Evolutionary conservation across 1,140 invertebrate genomes (phyloP).

Genomic region (Hestina assimilis): DNA sequence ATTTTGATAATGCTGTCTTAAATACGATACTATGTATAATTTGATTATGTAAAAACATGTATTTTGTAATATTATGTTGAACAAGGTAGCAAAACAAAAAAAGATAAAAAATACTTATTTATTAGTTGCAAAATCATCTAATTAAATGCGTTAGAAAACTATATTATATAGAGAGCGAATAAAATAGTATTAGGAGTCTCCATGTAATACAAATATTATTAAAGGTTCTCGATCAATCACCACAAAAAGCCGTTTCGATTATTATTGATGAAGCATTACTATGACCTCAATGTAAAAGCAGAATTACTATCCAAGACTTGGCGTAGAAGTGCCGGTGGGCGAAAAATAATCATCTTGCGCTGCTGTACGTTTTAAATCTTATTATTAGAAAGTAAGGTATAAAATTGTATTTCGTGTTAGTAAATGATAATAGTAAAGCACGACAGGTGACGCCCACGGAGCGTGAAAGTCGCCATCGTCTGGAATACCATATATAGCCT

Average conservation of each 20-base stretch:
- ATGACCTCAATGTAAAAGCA: slow-evolving; percentile 17
- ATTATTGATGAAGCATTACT: background rate
- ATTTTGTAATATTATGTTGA: too few relatives aligned
- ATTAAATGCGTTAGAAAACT: too few relatives aligned
- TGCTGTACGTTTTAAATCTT: background rate
- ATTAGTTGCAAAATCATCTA: too few relatives aligned
- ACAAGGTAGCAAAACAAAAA: too few relatives aligned
- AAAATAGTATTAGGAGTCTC: too few relatives aligned
- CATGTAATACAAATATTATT: too few relatives aligned
- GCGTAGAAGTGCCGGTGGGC: slow-evolving; percentile 20
- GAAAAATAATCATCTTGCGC: slow-evolving; percentile 3
- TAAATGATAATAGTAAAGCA: slow-evolving; percentile 23
- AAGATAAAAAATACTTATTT: too few relatives aligned
- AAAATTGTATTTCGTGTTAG: background rate
- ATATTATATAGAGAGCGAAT: too few relatives aligned
- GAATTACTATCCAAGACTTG: slow-evolving; percentile 6
- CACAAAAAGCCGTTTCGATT: background rate
- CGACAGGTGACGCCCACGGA: slow-evolving; percentile 37
- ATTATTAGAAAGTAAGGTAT: slow-evolving; percentile 1
- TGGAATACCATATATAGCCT: slow-evolving; percentile 12
- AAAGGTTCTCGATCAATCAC: background rate
- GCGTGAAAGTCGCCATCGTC: slow-evolving; percentile 33
- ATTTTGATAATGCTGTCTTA: too few relatives aligned
- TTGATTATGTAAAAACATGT: too few relatives aligned
- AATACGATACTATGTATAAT: too few relatives aligned